A percentile compares a stretch with the other conserved stretches of the same genome.
Conservation (phyloP, 1,140 invertebrate species). For the Apis florea region DNA sequence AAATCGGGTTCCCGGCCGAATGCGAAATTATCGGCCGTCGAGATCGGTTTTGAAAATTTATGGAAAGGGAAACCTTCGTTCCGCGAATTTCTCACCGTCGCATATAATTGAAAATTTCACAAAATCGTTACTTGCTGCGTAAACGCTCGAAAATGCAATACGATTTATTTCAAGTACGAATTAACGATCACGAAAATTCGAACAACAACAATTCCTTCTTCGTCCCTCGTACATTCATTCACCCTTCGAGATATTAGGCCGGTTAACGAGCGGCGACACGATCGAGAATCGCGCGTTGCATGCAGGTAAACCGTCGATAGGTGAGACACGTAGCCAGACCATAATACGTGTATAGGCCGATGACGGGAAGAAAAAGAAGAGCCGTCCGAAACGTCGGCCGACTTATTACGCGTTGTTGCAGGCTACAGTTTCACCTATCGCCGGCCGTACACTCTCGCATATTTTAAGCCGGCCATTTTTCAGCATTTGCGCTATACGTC, state of each 20-base stretch:
- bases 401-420: conserved; percentile 69
- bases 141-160: too few species aligned
- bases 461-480: conserved; percentile 80
- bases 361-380: conserved; percentile 22
- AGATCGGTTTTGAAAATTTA: too few species aligned
- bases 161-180: too few species aligned
- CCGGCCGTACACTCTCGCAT: conserved; percentile 77
- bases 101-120: not conserved
- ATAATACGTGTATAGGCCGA: too few species aligned
- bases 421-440: conserved; percentile 74
- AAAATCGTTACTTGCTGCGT: too few species aligned
- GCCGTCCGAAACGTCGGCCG: conserved; percentile 63
- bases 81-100: not conserved
- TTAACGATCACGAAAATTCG: too few species aligned
- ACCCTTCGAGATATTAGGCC: not conserved
- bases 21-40: not conserved
- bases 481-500: conserved; percentile 78
- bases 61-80: too few species aligned
- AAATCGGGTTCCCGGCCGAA: too few species aligned
- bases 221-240: not conserved
- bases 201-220: too few species aligned
- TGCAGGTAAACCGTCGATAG: conserved; percentile 7
- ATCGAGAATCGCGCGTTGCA: not conserved
- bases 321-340: not conserved
- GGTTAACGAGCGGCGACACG: not conserved